Percentiles rank a stretch among this genome's conserved stretches.
Conservation (phyloP, 2,888 invertebrate species). For the Sminthurides aquaticus region DNA sequence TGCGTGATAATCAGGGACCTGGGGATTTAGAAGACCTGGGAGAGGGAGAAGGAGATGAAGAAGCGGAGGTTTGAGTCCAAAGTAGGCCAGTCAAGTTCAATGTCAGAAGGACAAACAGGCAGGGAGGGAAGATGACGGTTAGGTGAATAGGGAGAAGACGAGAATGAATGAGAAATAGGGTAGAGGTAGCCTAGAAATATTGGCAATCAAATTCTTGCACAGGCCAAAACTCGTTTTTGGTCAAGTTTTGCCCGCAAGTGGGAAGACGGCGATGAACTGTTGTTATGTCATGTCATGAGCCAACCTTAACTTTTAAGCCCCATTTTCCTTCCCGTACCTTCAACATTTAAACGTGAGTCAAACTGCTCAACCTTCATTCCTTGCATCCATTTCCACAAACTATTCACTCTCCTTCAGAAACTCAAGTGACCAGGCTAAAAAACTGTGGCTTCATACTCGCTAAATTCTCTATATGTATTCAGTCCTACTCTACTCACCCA, state of each 20-base stretch:
- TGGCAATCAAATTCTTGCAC: constrained; percentile 4
- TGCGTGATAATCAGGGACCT: too few relatives aligned
- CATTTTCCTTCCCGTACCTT: constrained; percentile 1
- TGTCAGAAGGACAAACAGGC: constrained; percentile 22
- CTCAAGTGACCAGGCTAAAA: too few relatives aligned
- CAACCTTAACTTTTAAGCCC: constrained; percentile 1
- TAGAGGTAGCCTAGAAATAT: constrained; percentile 1
- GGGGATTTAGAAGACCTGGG: too few relatives aligned
- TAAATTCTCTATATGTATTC: too few relatives aligned
- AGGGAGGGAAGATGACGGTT: neutral
- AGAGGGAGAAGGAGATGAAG: neutral
- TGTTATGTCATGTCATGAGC: constrained; percentile 15
- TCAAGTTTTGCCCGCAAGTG: neutral
- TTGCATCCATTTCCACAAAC: too few relatives aligned
- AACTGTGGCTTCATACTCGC: too few relatives aligned
- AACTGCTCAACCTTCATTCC: too few relatives aligned
- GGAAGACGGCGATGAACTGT: neutral
- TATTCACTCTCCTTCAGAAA: too few relatives aligned
- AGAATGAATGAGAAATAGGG: neutral
- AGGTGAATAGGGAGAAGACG: neutral
- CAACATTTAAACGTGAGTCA: too few relatives aligned
- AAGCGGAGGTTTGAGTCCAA: neutral
- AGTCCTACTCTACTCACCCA: neutral
- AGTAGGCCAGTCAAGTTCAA: constrained; percentile 24
- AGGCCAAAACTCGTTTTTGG: constrained; percentile 18